Percentiles rank a stretch among this genome's conserved stretches.
Conservation (phyloP, 2,888 invertebrate genomes). For the Ormyrus labotus region DNA sequence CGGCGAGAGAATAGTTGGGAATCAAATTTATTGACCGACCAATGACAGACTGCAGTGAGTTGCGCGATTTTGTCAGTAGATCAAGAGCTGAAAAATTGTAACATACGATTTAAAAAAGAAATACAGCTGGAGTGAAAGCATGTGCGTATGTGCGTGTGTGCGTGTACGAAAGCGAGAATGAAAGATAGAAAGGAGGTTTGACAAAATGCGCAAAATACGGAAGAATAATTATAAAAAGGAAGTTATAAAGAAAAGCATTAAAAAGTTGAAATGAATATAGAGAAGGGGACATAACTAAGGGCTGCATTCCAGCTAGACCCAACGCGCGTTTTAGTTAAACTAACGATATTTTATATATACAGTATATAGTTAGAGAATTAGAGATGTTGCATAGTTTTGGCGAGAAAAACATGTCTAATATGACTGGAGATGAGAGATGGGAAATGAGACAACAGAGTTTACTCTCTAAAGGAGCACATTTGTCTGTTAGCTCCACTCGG, state of each 20-base stretch:
- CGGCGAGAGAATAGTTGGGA: constrained; percentile 73
- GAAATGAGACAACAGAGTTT: constrained; percentile 65
- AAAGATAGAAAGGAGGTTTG: constrained; percentile 31
- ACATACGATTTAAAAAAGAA: constrained; percentile 61
- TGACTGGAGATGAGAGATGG: constrained; percentile 19
- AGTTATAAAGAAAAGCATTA: constrained; percentile 54
- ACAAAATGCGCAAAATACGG: constrained; percentile 55
- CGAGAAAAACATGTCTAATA: constrained; percentile 59
- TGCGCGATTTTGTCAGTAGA: constrained; percentile 71
- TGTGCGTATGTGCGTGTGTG: constrained; percentile 37
- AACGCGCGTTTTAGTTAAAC: constrained; percentile 75
- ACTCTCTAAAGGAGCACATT: constrained; percentile 73
- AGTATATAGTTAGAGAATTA: constrained; percentile 75
- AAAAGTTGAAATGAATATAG: constrained; percentile 50
- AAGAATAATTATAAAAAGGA: constrained; percentile 42
- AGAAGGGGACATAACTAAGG: constrained; percentile 68
- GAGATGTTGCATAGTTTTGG: constrained; percentile 68
- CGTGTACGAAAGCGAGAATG: constrained; percentile 39
- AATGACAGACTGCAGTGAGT: constrained; percentile 72
- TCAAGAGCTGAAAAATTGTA: constrained; percentile 68
- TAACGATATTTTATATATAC: constrained; percentile 76
- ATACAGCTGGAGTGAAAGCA: constrained; percentile 12
- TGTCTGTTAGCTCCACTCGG: constrained; percentile 76
- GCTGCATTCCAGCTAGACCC: constrained; percentile 75
- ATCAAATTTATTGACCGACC: constrained; percentile 75